phyloP scores from a whole-genome alignment of 1,140 invertebrate species.

The Lucilia cuprina region DNA sequence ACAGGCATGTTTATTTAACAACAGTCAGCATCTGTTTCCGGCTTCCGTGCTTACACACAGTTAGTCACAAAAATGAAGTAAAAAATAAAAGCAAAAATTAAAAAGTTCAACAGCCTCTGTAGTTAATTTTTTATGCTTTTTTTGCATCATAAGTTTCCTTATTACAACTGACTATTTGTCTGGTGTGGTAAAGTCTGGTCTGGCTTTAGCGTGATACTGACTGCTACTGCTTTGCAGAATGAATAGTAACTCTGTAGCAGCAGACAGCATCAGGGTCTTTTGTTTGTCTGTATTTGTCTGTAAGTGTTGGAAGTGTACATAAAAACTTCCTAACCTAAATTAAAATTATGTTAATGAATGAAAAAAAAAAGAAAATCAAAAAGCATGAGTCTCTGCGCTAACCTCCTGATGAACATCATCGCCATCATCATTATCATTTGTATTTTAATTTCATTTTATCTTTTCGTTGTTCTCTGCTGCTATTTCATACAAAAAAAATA shows the following conservation, averaged over 20 bases:
- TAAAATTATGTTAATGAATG: conserved; percentile 62
- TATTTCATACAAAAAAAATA: background rate
- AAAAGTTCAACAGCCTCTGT: conserved; percentile 13
- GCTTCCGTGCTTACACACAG: background rate
- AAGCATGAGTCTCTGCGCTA: background rate
- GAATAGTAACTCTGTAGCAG: background rate
- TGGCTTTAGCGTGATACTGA: background rate
- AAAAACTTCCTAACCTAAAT: conserved; percentile 57
- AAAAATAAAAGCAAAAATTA: background rate
- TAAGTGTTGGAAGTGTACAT: background rate
- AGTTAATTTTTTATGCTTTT: background rate
- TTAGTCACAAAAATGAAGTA: background rate
- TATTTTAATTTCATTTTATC: background rate
- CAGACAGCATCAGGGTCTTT: background rate
- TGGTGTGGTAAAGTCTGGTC: background rate
- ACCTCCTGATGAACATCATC: background rate
- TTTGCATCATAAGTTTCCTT: background rate
- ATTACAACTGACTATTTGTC: background rate
- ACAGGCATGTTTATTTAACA: background rate
- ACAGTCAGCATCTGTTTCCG: background rate
- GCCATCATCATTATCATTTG: background rate
- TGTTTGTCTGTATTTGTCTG: background rate
- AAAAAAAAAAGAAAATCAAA: conserved; percentile 14
- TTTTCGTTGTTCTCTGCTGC: background rate
- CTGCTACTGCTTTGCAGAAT: background rate